phyloP scores from a whole-genome alignment of 2,888 invertebrate genomes.

The Deilephila porcellus region DNA sequence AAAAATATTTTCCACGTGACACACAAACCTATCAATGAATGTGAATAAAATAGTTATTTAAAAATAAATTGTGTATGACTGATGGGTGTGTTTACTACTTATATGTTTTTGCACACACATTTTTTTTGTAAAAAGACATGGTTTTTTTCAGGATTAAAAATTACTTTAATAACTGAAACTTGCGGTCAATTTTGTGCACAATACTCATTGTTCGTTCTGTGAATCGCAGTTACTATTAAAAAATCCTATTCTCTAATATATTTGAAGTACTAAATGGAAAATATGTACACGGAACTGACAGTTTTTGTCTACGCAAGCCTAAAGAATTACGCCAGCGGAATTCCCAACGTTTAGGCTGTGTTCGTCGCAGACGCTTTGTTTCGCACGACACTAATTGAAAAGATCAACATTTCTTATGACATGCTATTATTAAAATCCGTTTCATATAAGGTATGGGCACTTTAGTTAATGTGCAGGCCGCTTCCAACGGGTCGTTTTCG shows the following conservation, averaged over 20 bases:
- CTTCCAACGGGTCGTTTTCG: too few relatives aligned
- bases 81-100: too few relatives aligned
- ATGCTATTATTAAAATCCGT: background rate
- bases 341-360: conserved; percentile 24
- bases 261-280: background rate
- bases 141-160: too few relatives aligned
- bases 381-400: conserved; percentile 28
- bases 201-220: too few relatives aligned
- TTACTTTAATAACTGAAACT: too few relatives aligned
- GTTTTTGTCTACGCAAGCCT: conserved; percentile 26
- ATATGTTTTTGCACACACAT: too few relatives aligned
- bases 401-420: background rate
- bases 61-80: too few relatives aligned
- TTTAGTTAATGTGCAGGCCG: background rate
- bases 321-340: conserved; percentile 32
- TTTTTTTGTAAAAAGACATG: too few relatives aligned
- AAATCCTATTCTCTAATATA: background rate
- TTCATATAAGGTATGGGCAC: background rate
- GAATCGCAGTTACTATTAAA: too few relatives aligned
- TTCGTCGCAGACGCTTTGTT: conserved; percentile 15
- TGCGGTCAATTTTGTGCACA: too few relatives aligned
- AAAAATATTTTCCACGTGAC: background rate
- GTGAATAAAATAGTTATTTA: too few relatives aligned
- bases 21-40: background rate
- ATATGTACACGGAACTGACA: conserved; percentile 19